Evolutionary conservation across 2,113 vertebrate genomes (phyloP).

Genomic region (Ivindomyrus marchei): DNA sequence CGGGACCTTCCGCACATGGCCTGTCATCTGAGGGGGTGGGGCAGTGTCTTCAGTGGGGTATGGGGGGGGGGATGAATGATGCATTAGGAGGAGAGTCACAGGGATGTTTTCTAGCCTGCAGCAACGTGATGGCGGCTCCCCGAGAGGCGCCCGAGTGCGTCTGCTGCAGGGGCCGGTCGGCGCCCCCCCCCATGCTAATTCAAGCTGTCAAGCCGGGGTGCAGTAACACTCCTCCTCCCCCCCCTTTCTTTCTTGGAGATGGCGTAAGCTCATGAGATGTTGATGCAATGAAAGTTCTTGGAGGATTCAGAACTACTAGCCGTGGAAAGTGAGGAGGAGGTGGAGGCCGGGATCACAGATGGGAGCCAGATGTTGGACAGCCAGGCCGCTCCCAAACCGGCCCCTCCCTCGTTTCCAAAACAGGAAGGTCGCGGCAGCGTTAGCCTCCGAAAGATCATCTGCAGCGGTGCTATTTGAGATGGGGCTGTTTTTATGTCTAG

Average conservation of each 20-base stretch:
- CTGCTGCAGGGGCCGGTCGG: background rate
- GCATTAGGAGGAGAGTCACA: background rate
- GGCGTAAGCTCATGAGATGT: slow-evolving; percentile 1
- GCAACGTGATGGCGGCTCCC: background rate
- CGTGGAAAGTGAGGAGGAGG: background rate
- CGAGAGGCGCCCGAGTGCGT: background rate
- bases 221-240: background rate
- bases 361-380: background rate
- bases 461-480: background rate
- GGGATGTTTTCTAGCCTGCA: slow-evolving; percentile 4
- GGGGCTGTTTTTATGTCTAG: background rate
- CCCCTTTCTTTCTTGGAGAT: background rate
- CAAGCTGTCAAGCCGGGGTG: background rate
- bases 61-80: background rate
- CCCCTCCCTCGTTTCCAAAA: background rate
- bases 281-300: slow-evolving; percentile 13
- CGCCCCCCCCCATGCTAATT: background rate
- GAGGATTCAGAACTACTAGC: background rate
- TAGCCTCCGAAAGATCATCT: background rate
- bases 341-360: background rate
- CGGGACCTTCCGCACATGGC: background rate
- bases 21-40: background rate
- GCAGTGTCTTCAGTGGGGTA: background rate
- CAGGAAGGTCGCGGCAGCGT: background rate
- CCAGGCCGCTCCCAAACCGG: background rate